Base-by-base conservation (phyloP, 2,888 invertebrate genomes). In the Blera fallax region DNA sequence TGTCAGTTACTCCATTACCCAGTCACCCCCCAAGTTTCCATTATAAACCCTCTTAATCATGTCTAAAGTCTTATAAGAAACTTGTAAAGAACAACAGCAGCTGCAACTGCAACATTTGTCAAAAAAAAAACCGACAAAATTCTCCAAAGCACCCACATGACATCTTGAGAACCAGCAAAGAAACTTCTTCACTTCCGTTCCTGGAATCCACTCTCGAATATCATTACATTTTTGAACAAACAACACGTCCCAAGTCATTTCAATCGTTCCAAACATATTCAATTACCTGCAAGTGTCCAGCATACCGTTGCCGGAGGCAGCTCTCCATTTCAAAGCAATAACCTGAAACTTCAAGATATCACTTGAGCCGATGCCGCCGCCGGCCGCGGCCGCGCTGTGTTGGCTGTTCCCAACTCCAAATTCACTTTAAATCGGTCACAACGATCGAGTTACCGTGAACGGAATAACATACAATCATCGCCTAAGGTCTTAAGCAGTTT, bases 391-490 rank as follows among this genome's bases (percentile, higher is more conserved):
- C 32, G 24, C 54, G 48, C 32, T 37, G 11, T 16, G 34, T 8
- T 65, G 34, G 43, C 29, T 29, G 60, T 69, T 67, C 27, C 84
- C 58, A 83, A 79, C 69, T 70, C 65, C 52, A 69, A 84, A 84
- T 84, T 79, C 79, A 52, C 50, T 70, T 29, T 79, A 84, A 79
- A 84, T 84, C 84, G 84, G 84, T 84, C 84, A 84, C 70, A 79
- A 64, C 70, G 79, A 84, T 84, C 79, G 58, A 24, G 64, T 84
- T 84, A 84, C 84, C 84, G 79, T 76, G 79, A 79, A 84, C 65
- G 74, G 84, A 74, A 84, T 84, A 82, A 52, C 83, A 62, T 58
- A 74, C 56, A 70, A 64, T 58, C 52, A 74, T 45, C 79, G 58
- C 69, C 70, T 84, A 74, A 84, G 84, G 84, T 79, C 74, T 79